Evolutionary conservation across 1,140 invertebrate genomes (phyloP).

Genomic region (Pogonomyrmex californicus): DNA sequence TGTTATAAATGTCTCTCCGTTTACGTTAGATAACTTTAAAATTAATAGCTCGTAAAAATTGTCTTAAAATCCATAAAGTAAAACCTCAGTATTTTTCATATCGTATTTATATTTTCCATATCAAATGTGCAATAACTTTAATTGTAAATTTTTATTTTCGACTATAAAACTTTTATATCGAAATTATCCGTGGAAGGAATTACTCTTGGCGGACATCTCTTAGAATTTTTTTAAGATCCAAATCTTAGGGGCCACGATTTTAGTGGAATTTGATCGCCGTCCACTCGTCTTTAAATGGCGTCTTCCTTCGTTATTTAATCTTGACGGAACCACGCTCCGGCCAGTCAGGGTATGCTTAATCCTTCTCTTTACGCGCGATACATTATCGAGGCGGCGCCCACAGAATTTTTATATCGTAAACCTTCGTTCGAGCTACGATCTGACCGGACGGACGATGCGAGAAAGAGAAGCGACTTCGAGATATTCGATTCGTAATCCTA

Average conservation of each 20-base stretch:
- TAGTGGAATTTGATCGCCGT: slow-evolving; percentile 30
- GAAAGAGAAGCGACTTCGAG: slow-evolving; percentile 45
- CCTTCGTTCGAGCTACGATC: slow-evolving; percentile 13
- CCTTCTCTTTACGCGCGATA: slow-evolving; percentile 75
- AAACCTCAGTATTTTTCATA: too few species aligned
- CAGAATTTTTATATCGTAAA: slow-evolving; percentile 70
- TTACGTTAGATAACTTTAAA: background rate
- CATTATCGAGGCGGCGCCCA: slow-evolving; percentile 70
- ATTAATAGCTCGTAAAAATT: background rate
- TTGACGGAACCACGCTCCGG: slow-evolving; percentile 57
- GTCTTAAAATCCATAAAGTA: background rate
- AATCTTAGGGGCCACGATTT: slow-evolving; percentile 42
- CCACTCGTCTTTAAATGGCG: background rate
- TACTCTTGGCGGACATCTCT: background rate
- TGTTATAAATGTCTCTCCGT: background rate
- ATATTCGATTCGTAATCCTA: slow-evolving; percentile 68
- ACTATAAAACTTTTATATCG: slow-evolving; percentile 3
- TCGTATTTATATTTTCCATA: background rate
- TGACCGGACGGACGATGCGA: background rate
- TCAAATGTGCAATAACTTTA: background rate
- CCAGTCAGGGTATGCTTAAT: slow-evolving; percentile 68
- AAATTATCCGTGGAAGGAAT: slow-evolving; percentile 4
- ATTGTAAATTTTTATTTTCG: background rate
- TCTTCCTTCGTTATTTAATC: slow-evolving; percentile 66
- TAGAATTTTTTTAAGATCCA: background rate